Percentiles rank a stretch among this genome's conserved stretches.
Conservation (phyloP, 2,113 vertebrate species). For the Triplophysa tibetana region DNA sequence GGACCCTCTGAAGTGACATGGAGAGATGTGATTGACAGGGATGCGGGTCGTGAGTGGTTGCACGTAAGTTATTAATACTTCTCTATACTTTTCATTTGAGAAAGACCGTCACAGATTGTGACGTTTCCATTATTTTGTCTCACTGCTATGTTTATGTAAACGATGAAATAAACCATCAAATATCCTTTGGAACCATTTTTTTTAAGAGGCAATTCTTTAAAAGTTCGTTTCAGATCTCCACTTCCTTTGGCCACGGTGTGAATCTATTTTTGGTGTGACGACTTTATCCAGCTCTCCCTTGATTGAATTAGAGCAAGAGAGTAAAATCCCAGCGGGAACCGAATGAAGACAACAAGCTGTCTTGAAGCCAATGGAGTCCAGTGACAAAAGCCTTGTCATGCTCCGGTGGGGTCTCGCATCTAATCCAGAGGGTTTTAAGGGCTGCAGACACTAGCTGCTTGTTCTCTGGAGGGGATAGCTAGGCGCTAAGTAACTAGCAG, state of each 20-base stretch:
- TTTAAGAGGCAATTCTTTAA: neutral
- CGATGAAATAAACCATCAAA: neutral
- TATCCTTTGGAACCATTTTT: neutral
- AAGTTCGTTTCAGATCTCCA: neutral
- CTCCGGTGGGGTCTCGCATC: conserved; percentile 71
- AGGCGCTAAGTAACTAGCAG: conserved; percentile 75
- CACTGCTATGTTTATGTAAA: too few species aligned
- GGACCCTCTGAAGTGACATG: conserved; percentile 44
- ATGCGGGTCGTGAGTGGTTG: neutral
- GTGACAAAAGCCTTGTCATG: conserved; percentile 76
- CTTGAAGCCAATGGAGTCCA: conserved; percentile 69
- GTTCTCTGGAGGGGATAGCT: conserved; percentile 59
- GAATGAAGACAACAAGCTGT: conserved; percentile 63
- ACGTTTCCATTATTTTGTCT: too few species aligned
- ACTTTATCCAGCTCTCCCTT: conserved; percentile 29
- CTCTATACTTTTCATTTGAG: neutral
- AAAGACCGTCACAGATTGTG: too few species aligned
- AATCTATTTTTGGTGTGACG: conserved; percentile 5
- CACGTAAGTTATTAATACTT: neutral
- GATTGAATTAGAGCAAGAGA: conserved; percentile 28
- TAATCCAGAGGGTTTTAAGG: conserved; percentile 75
- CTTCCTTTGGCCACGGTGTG: conserved; percentile 24
- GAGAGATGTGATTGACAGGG: conserved; percentile 35
- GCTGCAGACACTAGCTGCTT: conserved; percentile 67
- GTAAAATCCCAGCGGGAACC: conserved; percentile 12